Base-by-base conservation (phyloP, 2,797 vertebrate species). In the Malurus leucopterus region DNA sequence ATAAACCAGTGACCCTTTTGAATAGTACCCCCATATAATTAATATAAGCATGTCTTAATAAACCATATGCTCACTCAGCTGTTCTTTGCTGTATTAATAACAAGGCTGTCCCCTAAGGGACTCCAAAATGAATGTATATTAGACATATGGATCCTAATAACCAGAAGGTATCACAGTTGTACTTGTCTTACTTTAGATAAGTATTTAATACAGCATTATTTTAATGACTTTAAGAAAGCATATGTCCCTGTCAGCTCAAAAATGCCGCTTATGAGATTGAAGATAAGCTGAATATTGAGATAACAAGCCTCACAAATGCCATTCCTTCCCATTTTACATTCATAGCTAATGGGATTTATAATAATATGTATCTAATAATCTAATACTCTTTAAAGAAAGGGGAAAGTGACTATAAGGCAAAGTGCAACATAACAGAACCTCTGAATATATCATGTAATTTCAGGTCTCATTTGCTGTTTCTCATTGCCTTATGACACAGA, bases 11-110 rank as follows among this genome's bases (percentile, higher is more conserved):
- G 94, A 96, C 93, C 88, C 91, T 93, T 96, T 90, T 95, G 81
- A 96, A 94, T 50, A 73, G 46, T 55, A 95, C 93, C 85, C 94
- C 69, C 69, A 92, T 93, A 75, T 93, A 96, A 96, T 96, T 94
- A 95, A 92, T 96, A 95, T 92, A 96, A 95, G 89, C 86, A 95
- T 54, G 70, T 96, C 75, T 96, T 96, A 96, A 91, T 92, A 96
- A 96, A 95, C 96, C 96, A 97, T 97, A 97, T 97, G 97, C 63
- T 96, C 87, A 32, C 23, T 97, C 96, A 95, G 95, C 95, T 97
- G 96, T 94, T 95, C 86, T 89, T 78, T 92, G 90, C 91, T 94
- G 76, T 94, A 95, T 95, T 96, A 95, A 93, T 92, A 95, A 94
- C 79, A 93, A 89, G 59, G 36, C 65, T 94, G 77, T 95, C 93